Evolutionary conservation across 2,113 vertebrate species (phyloP).

Genomic region (Atractosteus spatula): DNA sequence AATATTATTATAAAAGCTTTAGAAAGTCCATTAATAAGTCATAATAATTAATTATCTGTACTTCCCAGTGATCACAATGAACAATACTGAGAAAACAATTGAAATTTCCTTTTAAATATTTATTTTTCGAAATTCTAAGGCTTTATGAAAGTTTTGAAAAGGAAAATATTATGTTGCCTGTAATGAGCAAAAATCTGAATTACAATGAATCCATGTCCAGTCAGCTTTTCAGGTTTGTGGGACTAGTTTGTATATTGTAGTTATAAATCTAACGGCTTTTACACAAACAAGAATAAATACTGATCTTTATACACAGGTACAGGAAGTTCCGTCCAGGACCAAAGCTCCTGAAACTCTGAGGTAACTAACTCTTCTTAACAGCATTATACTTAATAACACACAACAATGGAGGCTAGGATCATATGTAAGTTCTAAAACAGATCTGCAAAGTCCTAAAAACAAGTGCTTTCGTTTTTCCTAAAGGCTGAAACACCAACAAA

Average conservation of each 20-base stretch:
- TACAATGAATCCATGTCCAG: too few relatives aligned
- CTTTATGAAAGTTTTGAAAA: too few relatives aligned
- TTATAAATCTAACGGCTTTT: background rate
- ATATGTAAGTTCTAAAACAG: background rate
- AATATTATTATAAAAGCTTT: background rate
- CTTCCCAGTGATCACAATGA: too few relatives aligned
- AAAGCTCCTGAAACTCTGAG: constrained; percentile 84
- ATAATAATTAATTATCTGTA: constrained; percentile 1
- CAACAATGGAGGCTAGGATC: background rate
- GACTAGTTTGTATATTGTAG: background rate
- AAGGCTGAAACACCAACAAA: background rate
- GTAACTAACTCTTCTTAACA: constrained; percentile 53
- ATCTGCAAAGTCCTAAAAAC: too few relatives aligned
- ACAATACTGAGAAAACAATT: too few relatives aligned
- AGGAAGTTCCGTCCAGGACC: constrained; percentile 65
- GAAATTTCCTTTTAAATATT: background rate
- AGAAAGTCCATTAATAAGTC: background rate
- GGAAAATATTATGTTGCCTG: too few relatives aligned
- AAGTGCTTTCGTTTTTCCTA: too few relatives aligned
- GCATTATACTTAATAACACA: background rate
- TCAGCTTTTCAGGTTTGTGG: background rate
- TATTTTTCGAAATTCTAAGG: too few relatives aligned
- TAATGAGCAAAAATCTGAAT: too few relatives aligned
- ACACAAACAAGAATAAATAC: constrained; percentile 11
- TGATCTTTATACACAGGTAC: constrained; percentile 41